Percentiles rank a stretch among this genome's conserved stretches.
Conservation (phyloP, 2,797 vertebrate genomes). For the Sebastes kiyomatsui region DNA sequence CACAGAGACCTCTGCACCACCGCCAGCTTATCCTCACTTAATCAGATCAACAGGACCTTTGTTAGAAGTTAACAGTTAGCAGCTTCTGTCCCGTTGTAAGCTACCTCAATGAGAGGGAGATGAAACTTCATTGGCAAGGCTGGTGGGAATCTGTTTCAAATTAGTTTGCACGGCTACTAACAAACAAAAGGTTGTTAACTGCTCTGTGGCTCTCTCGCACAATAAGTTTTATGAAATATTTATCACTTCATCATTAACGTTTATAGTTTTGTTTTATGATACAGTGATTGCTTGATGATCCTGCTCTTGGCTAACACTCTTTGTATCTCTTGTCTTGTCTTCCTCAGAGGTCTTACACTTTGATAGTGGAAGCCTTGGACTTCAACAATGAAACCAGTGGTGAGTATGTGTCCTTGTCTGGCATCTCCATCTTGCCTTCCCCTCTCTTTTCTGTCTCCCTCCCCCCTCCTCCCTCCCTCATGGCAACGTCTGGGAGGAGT, state of each 20-base stretch:
- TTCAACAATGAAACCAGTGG: constrained; percentile 91
- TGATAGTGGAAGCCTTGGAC: constrained; percentile 97
- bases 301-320: constrained; percentile 56
- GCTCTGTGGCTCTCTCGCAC: background rate
- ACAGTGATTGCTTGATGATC: background rate
- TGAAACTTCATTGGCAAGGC: constrained; percentile 7
- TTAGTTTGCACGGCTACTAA: constrained; percentile 15
- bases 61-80: constrained; percentile 32
- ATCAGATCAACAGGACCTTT: constrained; percentile 53
- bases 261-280: background rate
- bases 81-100: constrained; percentile 20
- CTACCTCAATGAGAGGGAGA: constrained; percentile 12
- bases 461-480: constrained; percentile 6
- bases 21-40: constrained; percentile 48
- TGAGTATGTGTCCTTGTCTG: constrained; percentile 72
- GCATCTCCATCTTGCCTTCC: constrained; percentile 36
- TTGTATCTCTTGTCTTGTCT: constrained; percentile 72
- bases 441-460: background rate
- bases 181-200: background rate
- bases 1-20: constrained; percentile 34
- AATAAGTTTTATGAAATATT: background rate
- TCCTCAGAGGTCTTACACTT: constrained; percentile 94
- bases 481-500: constrained; percentile 51
- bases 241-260: background rate
- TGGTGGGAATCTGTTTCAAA: background rate